Conservation (phyloP, 1,140 invertebrate species). For the Chrysoperla carnea region DNA sequence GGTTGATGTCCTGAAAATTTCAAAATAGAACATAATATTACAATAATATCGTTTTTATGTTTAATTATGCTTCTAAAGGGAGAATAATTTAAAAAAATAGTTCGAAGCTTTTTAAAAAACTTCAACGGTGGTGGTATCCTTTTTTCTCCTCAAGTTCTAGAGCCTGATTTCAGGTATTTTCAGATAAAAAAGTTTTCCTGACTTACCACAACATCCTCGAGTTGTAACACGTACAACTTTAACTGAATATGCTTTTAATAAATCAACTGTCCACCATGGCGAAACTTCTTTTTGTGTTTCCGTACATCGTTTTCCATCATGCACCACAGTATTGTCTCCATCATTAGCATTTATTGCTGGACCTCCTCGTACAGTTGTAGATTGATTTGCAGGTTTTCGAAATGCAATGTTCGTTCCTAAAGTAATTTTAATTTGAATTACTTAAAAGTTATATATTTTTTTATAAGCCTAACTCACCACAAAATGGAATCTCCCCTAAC, state of each 20-base stretch:
- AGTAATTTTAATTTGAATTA: conserved; percentile 3
- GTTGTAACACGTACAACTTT: conserved; percentile 72
- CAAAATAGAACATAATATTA: too few species aligned
- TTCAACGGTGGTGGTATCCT: too few species aligned
- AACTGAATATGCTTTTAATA: conserved; percentile 65
- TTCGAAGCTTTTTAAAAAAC: too few species aligned
- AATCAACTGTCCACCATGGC: conserved; percentile 83
- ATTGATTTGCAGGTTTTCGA: conserved; percentile 75
- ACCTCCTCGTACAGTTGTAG: conserved; percentile 67
- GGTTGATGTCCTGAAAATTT: conserved; percentile 64
- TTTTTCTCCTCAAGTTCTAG: too few species aligned
- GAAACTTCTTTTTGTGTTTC: conserved; percentile 75
- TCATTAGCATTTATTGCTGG: conserved; percentile 69
- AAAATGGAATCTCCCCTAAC: conserved; percentile 66
- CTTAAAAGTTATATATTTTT: not conserved
- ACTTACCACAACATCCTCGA: conserved; percentile 62
- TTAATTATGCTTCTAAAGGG: too few species aligned
- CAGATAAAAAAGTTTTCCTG: too few species aligned
- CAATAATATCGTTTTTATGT: conserved; percentile 1
- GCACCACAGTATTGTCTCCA: conserved; percentile 61
- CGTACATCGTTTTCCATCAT: conserved; percentile 71
- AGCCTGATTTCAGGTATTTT: too few species aligned
- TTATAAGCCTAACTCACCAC: conserved; percentile 36
- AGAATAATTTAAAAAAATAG: too few species aligned
- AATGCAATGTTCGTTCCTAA: conserved; percentile 74